A percentile compares a stretch with the other conserved stretches of the same genome.
These are phyloP conservation scores for Mimachlamys varia DNA, from an alignment of 2,888 invertebrate genomes.

Conservation along the genomic window DNA sequence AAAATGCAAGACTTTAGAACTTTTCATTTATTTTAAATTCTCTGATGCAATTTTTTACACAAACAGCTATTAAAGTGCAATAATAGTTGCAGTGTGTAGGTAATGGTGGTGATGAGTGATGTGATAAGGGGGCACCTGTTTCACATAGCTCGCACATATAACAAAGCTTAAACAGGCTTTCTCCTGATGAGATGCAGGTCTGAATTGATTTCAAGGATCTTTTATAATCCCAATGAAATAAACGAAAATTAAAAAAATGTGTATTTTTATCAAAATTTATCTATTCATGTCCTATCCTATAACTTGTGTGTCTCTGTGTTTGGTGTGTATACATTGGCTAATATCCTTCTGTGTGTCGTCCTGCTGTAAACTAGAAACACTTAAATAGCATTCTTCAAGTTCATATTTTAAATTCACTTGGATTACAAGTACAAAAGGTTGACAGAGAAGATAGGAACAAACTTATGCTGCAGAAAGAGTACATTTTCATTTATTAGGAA, in stretches of 20 bases:
- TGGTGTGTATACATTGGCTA: too few species aligned
- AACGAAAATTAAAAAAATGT: neutral
- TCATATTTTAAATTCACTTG: neutral
- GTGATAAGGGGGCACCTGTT: neutral
- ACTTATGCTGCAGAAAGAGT: neutral
- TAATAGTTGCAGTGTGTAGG: slow-evolving; percentile 12
- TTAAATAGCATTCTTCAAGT: neutral
- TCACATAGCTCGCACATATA: neutral
- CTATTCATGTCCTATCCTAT: neutral
- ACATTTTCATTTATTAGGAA: neutral
- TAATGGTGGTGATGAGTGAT: neutral
- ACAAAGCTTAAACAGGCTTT: neutral
- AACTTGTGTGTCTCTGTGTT: neutral
- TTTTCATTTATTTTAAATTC: neutral
- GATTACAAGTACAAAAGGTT: neutral
- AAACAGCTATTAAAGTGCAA: neutral
- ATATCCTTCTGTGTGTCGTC: neutral
- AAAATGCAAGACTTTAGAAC: neutral
- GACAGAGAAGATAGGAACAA: neutral
- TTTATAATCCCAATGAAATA: neutral
- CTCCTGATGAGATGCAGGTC: neutral
- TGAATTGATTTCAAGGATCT: neutral
- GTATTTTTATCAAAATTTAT: neutral
- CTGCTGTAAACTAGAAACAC: neutral
- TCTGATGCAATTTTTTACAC: neutral